Conservation (phyloP, 2,888 invertebrate species). For the Tachystola acroxantha region DNA sequence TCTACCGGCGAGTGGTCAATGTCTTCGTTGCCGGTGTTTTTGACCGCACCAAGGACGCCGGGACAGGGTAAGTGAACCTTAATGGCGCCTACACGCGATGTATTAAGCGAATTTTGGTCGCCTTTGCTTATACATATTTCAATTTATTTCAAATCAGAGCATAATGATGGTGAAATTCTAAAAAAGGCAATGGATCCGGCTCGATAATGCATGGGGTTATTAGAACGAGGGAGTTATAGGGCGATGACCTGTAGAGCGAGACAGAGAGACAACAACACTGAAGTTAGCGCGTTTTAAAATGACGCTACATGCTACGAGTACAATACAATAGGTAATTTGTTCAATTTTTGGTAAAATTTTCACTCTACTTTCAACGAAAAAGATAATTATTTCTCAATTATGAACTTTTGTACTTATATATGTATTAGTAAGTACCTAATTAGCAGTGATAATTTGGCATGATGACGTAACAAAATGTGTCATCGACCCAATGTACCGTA, state of each 20-base stretch:
- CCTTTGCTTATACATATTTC: not conserved
- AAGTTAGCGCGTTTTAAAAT: conserved; percentile 54
- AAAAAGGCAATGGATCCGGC: conserved; percentile 21
- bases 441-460: conserved; percentile 8
- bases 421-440: too few relatives aligned
- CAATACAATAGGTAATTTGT: conserved; percentile 4
- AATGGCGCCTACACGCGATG: conserved; percentile 31
- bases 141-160: not conserved
- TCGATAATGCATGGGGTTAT: conserved; percentile 43
- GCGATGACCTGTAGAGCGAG: conserved; percentile 71
- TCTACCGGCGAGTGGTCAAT: conserved; percentile 43
- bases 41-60: conserved; percentile 69
- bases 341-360: conserved; percentile 2
- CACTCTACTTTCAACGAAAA: not conserved
- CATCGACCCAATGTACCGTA: conserved; percentile 16
- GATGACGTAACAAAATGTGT: conserved; percentile 13
- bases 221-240: conserved; percentile 67
- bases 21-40: conserved; percentile 53
- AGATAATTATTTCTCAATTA: not conserved
- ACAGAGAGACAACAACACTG: conserved; percentile 72
- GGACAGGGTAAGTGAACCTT: conserved; percentile 58
- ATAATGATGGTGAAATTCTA: conserved; percentile 10
- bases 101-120: conserved; percentile 7
- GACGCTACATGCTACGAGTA: conserved; percentile 10
- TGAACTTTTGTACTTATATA: not conserved